Evolutionary conservation across 2,113 vertebrate genomes (phyloP), one percentile per base, ranked within the genome.

Genomic region (Coreoperca whiteheadi): DNA sequence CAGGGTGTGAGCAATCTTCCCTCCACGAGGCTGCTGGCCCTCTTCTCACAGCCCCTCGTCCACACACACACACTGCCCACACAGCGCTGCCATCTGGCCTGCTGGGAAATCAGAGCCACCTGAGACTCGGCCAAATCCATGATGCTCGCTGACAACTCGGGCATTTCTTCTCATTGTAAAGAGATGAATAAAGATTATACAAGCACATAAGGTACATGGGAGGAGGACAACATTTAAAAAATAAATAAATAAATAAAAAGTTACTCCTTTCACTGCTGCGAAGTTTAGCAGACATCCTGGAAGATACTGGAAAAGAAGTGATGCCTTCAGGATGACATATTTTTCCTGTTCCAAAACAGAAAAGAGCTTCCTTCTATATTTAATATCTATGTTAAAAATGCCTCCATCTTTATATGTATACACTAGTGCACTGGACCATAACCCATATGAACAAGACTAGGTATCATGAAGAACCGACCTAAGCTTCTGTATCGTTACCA

Each of bases 21-120:
- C 80, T 91, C 83, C 87, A 78, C 74, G 61, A 89, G 85, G 87
- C 89, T 89, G 84, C 80, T 75, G 89, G 88, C 89, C 81, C 82
- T 89, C 88, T 81, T 84, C 89, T 81, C 88, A 34, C 87, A 86
- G 86, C 88, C 88, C 85, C 80, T 84, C 82, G 77, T 88, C 88
- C 81, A 71, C 77, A 56, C 77, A 79, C 81, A 63, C 57, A 70
- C 68, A 71, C 72, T 92, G 92, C 93, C 91, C 93, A 95, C 93
- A 93, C 87, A 95, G 91, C 88, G 73, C 92, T 81, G 93, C 95
- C 95, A 95, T 95, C 95, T 95, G 95, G 93, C 93, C 92, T 92
- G 90, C 89, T 94, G 91, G 92, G 94, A 94, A 94, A 93, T 90
- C 89, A 90, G 87, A 92, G 91, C 91, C 89, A 90, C 92, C 90